Conservation (phyloP, 2,113 vertebrate genomes). For the Daboia siamensis region DNA sequence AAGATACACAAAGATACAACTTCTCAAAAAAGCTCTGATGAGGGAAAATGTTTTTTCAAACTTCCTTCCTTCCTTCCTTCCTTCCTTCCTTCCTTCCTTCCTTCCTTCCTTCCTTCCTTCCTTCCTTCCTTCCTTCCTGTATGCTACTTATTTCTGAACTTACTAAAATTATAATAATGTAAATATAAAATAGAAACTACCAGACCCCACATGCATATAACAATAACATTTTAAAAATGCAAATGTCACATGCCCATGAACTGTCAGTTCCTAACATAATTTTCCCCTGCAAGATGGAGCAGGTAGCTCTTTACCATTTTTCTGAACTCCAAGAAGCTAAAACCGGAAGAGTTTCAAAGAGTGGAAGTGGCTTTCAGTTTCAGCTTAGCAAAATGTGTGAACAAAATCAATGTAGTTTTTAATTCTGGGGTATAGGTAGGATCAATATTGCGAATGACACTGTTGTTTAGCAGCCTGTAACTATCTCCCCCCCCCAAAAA, state of each 20-base stretch:
- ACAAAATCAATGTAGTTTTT: neutral
- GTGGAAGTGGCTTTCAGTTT: neutral
- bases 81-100: too few species aligned
- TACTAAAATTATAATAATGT: neutral
- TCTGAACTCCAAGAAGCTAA: neutral
- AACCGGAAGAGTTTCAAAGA: neutral
- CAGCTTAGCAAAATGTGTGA: neutral
- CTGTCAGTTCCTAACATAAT: neutral
- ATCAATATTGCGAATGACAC: neutral
- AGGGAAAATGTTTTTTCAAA: neutral
- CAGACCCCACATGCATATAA: neutral
- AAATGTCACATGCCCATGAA: neutral
- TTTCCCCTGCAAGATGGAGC: neutral
- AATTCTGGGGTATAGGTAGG: neutral
- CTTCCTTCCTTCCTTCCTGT: neutral
- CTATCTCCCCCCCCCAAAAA: too few species aligned
- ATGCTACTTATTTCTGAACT: neutral
- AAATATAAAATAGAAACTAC: neutral
- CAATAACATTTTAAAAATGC: neutral
- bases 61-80: neutral
- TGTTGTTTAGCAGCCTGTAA: neutral
- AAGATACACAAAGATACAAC: neutral
- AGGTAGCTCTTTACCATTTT: neutral
- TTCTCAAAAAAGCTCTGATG: neutral
- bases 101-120: too few species aligned